Conservation (phyloP, 2,797 vertebrate genomes). For the Rallus crepitans region DNA sequence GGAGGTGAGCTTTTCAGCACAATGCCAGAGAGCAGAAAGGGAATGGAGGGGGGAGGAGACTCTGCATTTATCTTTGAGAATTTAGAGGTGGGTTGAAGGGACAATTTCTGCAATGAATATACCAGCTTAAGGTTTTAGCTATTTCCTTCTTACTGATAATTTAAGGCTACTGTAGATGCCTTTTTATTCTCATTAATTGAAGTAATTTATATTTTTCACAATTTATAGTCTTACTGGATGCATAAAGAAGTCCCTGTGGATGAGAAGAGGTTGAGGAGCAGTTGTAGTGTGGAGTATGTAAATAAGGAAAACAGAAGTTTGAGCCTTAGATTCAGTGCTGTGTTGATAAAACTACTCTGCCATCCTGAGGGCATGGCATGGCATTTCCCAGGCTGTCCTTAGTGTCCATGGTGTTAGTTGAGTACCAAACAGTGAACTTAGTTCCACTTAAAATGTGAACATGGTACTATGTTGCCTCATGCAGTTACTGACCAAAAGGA, state of each 20-base stretch:
- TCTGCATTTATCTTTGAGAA: neutral
- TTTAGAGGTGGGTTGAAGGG: neutral
- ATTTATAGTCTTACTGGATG: neutral
- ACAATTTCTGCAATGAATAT: neutral
- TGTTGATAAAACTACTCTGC: neutral
- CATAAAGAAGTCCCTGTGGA: neutral
- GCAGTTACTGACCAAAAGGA: neutral
- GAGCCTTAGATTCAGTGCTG: neutral
- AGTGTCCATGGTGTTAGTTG: neutral
- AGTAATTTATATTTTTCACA: neutral
- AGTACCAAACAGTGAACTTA: neutral
- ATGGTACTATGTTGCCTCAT: neutral
- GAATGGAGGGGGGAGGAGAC: neutral
- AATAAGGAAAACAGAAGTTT: neutral
- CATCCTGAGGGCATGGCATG: neutral
- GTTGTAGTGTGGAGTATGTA: neutral
- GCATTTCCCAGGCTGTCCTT: neutral
- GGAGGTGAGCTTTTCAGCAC: neutral
- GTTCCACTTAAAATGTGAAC: neutral
- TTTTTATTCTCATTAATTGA: neutral
- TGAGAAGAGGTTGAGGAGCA: neutral
- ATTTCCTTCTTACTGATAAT: neutral
- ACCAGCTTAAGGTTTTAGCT: neutral
- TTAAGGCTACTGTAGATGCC: neutral
- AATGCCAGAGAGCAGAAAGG: neutral